Percentiles rank a stretch among this genome's conserved stretches.
Conservation (phyloP, 2,888 invertebrate species). For the Fragum fragum region DNA sequence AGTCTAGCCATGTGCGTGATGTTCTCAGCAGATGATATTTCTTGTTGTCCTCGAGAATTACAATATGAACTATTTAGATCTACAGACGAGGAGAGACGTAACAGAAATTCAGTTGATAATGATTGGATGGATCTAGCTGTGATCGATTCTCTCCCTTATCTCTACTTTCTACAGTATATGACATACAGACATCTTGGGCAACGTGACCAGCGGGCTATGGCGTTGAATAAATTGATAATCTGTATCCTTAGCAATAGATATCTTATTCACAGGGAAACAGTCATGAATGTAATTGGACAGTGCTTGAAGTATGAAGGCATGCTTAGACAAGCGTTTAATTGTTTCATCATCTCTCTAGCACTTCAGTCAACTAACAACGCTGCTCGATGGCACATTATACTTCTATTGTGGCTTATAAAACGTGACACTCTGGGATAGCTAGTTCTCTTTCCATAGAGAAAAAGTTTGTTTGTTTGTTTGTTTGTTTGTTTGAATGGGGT, state of each 20-base stretch:
- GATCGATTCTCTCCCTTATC: conserved; percentile 29
- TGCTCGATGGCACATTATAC: conserved; percentile 15
- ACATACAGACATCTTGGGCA: conserved; percentile 26
- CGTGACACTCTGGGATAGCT: too few relatives aligned
- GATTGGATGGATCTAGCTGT: conserved; percentile 38
- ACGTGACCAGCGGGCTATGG: not conserved
- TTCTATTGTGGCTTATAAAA: not conserved
- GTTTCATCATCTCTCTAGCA: conserved; percentile 15
- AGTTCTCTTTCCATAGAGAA: too few relatives aligned
- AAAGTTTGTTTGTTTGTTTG: too few relatives aligned
- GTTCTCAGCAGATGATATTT: too few relatives aligned
- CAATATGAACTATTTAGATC: conserved; percentile 9
- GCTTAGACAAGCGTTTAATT: not conserved
- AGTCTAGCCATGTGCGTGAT: too few relatives aligned
- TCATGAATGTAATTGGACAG: conserved; percentile 26
- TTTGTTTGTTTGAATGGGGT: too few relatives aligned
- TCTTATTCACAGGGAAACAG: conserved; percentile 26
- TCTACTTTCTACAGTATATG: conserved; percentile 38
- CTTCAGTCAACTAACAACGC: conserved; percentile 25
- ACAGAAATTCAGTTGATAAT: not conserved
- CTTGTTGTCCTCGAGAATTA: not conserved
- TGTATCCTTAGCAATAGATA: not conserved
- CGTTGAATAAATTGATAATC: not conserved
- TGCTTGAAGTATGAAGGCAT: conserved; percentile 22
- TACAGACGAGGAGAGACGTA: not conserved